Evolutionary conservation across 2,113 vertebrate species (phyloP).

Genomic region (Cavia aperea): DNA sequence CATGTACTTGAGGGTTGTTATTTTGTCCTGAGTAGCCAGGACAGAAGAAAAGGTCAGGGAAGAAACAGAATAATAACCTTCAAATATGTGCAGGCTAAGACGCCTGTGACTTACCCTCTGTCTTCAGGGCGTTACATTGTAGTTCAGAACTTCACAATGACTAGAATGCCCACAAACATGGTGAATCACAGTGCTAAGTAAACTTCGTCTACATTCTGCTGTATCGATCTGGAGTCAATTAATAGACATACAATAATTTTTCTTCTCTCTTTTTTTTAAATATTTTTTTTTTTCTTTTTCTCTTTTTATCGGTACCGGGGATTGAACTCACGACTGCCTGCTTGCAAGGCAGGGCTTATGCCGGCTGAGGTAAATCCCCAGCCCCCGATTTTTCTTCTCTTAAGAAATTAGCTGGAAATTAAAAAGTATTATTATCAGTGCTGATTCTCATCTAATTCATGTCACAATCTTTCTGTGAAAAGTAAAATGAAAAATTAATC

Average conservation of each 20-base stretch:
- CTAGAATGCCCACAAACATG: background rate
- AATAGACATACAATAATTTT: background rate
- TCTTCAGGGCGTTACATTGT: background rate
- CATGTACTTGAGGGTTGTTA: background rate
- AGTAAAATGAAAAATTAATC: constrained; percentile 25
- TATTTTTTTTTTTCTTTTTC: too few relatives aligned
- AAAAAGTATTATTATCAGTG: background rate
- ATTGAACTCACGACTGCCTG: too few relatives aligned
- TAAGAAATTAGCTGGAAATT: constrained; percentile 25
- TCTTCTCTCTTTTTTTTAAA: background rate
- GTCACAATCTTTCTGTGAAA: constrained; percentile 7
- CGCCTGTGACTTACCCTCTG: background rate
- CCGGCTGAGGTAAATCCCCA: too few relatives aligned
- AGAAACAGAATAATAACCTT: background rate
- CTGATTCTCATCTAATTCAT: background rate
- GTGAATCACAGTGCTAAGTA: background rate
- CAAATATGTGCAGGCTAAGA: background rate
- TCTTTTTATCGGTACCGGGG: too few relatives aligned
- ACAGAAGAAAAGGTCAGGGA: background rate
- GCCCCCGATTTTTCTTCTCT: background rate
- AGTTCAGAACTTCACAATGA: background rate
- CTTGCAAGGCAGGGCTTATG: too few relatives aligned
- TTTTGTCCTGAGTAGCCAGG: background rate
- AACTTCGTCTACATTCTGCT: background rate
- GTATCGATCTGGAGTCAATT: background rate